Evolutionary conservation across 1,140 invertebrate genomes (phyloP).

Genomic region (Paracyclopina nana): DNA sequence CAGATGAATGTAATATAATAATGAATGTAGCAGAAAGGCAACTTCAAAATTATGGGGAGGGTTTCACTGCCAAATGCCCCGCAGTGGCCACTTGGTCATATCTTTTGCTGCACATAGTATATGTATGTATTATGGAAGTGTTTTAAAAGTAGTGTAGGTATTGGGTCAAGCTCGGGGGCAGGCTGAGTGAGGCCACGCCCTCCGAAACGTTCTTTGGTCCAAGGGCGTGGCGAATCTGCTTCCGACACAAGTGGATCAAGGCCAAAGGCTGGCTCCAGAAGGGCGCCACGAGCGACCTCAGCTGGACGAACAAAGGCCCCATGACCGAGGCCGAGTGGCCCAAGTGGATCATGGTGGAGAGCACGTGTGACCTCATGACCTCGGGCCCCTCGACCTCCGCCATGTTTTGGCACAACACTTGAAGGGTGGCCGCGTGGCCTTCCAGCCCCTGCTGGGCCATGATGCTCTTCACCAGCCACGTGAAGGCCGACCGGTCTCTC

Average conservation of each 20-base stretch:
- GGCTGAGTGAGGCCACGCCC: too few relatives aligned
- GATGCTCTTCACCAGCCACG: not conserved
- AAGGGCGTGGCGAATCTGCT: not conserved
- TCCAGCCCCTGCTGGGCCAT: not conserved
- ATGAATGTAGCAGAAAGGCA: too few relatives aligned
- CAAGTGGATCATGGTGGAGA: constrained; percentile 1
- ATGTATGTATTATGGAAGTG: too few relatives aligned
- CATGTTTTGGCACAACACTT: not conserved
- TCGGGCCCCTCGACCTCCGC: not conserved
- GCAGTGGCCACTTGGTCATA: too few relatives aligned
- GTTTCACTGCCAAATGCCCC: too few relatives aligned
- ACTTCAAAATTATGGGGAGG: too few relatives aligned
- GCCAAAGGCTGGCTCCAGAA: not conserved
- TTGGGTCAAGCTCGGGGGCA: too few relatives aligned
- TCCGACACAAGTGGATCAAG: not conserved
- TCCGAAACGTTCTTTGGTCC: too few relatives aligned
- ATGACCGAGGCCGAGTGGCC: not conserved
- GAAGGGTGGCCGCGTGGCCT: not conserved
- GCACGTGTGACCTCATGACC: not conserved
- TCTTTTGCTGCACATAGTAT: too few relatives aligned
- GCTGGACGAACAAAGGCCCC: not conserved
- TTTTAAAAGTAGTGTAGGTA: too few relatives aligned
- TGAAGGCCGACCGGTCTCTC: constrained; percentile 1
- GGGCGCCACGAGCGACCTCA: not conserved
- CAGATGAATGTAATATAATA: too few relatives aligned